phyloP scores from a whole-genome alignment of 2,797 vertebrate genomes.

The Argentina silus region DNA sequence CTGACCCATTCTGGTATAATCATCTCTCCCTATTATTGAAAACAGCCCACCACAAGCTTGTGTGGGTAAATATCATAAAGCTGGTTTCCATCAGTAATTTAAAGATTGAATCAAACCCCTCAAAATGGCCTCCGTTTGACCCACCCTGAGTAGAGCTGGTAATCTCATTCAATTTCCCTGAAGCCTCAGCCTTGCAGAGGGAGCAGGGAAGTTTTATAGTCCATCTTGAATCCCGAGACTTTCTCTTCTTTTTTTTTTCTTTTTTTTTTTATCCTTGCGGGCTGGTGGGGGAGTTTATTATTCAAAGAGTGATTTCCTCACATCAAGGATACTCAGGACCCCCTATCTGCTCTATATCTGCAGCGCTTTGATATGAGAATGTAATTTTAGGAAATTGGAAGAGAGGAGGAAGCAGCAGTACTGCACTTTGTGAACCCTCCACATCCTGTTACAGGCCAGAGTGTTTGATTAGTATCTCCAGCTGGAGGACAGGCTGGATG shows the following conservation, averaged over 20 bases:
- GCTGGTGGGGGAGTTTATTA: slow-evolving; percentile 53
- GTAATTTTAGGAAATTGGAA: slow-evolving; percentile 54
- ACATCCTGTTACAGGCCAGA: slow-evolving; percentile 52
- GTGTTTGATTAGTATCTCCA: slow-evolving; percentile 55
- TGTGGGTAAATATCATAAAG: slow-evolving; percentile 28
- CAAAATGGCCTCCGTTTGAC: slow-evolving; percentile 41
- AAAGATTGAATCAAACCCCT: slow-evolving; percentile 49
- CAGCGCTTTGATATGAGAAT: slow-evolving; percentile 53
- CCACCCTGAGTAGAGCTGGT: slow-evolving; percentile 40
- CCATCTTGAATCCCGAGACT: slow-evolving; percentile 39
- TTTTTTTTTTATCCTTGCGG: slow-evolving; percentile 8
- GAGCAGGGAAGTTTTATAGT: slow-evolving; percentile 46
- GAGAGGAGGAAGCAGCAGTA: slow-evolving; percentile 46
- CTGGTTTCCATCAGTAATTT: slow-evolving; percentile 43
- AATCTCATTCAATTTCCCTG: slow-evolving; percentile 49
- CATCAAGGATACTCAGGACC: slow-evolving; percentile 46
- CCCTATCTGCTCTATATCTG: slow-evolving; percentile 51
- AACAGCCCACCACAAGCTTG: slow-evolving; percentile 36
- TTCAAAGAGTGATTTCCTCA: slow-evolving; percentile 56
- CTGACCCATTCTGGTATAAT: slow-evolving; percentile 35
- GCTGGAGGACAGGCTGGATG: slow-evolving; percentile 15
- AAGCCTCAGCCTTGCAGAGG: slow-evolving; percentile 32
- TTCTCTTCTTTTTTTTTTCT: slow-evolving; percentile 21
- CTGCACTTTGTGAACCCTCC: slow-evolving; percentile 55
- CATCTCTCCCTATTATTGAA: slow-evolving; percentile 36